Evolutionary conservation across 2,888 invertebrate species (phyloP).

Genomic region (Pristionchus mayeri): DNA sequence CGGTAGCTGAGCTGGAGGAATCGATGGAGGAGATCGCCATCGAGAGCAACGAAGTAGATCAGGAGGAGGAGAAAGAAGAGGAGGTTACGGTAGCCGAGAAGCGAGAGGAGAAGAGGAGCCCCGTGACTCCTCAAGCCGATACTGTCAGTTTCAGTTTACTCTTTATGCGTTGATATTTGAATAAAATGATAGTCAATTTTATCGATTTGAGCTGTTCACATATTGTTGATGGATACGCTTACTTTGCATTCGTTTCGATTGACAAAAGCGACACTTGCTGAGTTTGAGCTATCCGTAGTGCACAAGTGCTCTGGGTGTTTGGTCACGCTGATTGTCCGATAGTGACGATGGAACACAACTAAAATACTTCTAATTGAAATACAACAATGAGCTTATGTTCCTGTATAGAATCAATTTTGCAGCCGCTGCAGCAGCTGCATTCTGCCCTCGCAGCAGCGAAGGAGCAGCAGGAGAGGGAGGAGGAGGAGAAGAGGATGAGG

Average conservation of each 20-base stretch:
- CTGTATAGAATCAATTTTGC: background rate
- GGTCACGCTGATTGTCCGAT: too few species aligned
- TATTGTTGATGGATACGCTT: too few species aligned
- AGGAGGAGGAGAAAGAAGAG: conserved; percentile 3
- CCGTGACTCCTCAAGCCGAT: background rate
- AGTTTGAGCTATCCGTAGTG: too few species aligned
- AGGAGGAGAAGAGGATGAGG: conserved; percentile 18
- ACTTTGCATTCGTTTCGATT: too few species aligned
- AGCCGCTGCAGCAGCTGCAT: conserved; percentile 39
- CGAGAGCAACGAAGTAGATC: background rate
- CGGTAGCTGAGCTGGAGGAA: conserved; percentile 23
- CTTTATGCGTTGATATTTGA: background rate
- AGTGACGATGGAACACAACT: too few species aligned
- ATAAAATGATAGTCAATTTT: too few species aligned
- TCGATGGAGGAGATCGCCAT: conserved; percentile 12
- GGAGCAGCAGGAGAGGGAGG: conserved; percentile 19
- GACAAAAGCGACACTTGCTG: too few species aligned
- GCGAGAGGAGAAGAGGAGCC: background rate
- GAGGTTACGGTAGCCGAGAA: conserved; percentile 23
- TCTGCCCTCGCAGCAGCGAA: conserved; percentile 26
- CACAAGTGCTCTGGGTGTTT: too few species aligned
- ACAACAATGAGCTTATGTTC: background rate
- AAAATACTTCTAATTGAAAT: too few species aligned
- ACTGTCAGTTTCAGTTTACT: background rate
- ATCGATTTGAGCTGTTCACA: too few species aligned